Base-by-base conservation (phyloP, 2,888 invertebrate genomes). In the Ormyrus pomaceus region DNA sequence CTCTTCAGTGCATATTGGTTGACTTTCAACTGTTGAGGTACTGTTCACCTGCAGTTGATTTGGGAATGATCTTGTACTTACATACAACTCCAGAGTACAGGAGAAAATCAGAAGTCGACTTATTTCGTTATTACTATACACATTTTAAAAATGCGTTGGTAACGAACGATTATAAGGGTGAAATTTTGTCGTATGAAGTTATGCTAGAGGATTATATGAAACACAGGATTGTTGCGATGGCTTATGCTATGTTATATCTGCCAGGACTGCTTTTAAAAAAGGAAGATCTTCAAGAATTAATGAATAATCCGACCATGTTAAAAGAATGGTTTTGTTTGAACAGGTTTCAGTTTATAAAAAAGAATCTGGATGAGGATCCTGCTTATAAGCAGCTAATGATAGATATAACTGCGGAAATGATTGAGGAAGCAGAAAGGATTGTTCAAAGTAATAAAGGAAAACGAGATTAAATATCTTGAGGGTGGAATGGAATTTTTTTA, bases 181-280 rank as follows among this genome's bases (percentile, higher is more conserved):
- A 91, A 70, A 93, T 93, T 82, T 88, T 89, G 0, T 34, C 86
- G 0, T 89, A 86, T 86, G 83, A 82, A 0, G 87, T 88, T 13
- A 56, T 89, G 6, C 11, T 85, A 8, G 79, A 84, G n/a, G 86
- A 87, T 5, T 83, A 87, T 19, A 85, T 89, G 51, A 89, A 88
- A 59, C 87, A 87, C 61, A 87, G 84, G 46, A 79, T 89, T 0
- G 86, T 82, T 2, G 88, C 87, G 5, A 59, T 87, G 56, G 83
- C 87, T 5, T 86, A 86, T 0, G 87, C 89, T 0, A 76, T 81
- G 4, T 53, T 87, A 13, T 89, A 85, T 72, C 87, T 87, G 51
- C 89, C 87, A 0, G 86, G 86, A 5, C 83, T 88, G 5, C 77
- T 89, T 34, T 59, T 90, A 53, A 86, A 89, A 50, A 86, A 86